These are phyloP conservation scores for Enteromius paludinosus DNA, from an alignment of 2,797 vertebrate genomes.

Conservation along the genomic window DNA sequence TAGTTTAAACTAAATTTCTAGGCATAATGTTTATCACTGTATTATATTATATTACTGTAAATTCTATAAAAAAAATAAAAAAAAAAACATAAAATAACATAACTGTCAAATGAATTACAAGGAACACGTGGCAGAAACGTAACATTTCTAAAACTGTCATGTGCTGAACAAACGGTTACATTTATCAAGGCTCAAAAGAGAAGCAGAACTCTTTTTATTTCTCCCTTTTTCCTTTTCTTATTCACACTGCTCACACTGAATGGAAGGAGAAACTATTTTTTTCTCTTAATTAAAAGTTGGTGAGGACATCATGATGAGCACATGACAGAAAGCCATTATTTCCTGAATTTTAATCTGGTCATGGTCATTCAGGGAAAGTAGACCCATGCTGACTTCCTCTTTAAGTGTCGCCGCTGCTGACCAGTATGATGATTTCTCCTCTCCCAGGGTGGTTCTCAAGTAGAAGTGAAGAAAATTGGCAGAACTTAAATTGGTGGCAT, in stretches of 20 bases:
- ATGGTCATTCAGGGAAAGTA: slow-evolving; percentile 87
- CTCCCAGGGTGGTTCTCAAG: slow-evolving; percentile 90
- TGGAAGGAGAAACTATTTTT: slow-evolving; percentile 65
- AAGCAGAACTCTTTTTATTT: slow-evolving; percentile 38
- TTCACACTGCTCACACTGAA: slow-evolving; percentile 50
- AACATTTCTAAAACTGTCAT: background rate
- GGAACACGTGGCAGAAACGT: background rate
- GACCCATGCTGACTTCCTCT: slow-evolving; percentile 91
- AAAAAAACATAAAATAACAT: too few relatives aligned
- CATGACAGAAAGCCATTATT: slow-evolving; percentile 91
- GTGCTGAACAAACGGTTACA: slow-evolving; percentile 18
- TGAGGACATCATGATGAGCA: slow-evolving; percentile 85
- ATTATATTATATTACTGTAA: background rate
- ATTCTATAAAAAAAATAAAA: background rate
- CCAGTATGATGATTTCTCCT: slow-evolving; percentile 85
- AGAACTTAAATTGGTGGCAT: slow-evolving; percentile 97
- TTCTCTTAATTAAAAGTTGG: slow-evolving; percentile 95
- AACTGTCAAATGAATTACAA: background rate
- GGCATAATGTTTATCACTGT: background rate
- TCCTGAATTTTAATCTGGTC: slow-evolving; percentile 94
- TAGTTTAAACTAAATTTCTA: slow-evolving; percentile 10
- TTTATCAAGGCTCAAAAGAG: slow-evolving; percentile 56
- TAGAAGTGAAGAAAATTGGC: slow-evolving; percentile 94
- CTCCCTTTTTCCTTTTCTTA: background rate
- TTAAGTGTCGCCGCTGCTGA: slow-evolving; percentile 92